phyloP scores from a whole-genome alignment of 2,888 invertebrate genomes.

The Lumbricus terrestris region DNA sequence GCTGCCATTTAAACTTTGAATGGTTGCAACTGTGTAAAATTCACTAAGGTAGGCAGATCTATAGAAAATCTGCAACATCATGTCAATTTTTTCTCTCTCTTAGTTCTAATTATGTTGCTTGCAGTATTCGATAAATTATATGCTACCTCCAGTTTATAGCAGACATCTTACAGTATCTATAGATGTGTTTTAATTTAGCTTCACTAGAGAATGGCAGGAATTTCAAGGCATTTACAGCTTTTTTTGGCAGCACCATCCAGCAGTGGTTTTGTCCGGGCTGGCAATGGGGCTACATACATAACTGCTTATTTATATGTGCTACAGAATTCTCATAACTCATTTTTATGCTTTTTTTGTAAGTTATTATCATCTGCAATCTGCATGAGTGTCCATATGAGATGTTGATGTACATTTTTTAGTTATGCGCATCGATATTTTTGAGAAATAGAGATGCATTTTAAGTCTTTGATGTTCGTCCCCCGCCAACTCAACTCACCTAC shows the following conservation, averaged over 20 bases:
- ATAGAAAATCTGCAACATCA: not conserved
- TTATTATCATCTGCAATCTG: conserved; percentile 3
- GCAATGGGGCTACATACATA: not conserved
- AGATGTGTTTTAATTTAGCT: not conserved
- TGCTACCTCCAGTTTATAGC: not conserved
- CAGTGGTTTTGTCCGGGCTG: not conserved
- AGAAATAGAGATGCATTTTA: not conserved
- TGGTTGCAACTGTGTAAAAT: not conserved
- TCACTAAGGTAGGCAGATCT: not conserved
- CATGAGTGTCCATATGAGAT: not conserved
- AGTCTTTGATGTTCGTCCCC: not conserved
- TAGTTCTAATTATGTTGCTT: not conserved
- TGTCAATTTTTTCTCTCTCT: not conserved
- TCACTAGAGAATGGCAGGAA: not conserved
- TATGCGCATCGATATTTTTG: not conserved
- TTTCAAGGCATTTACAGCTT: not conserved
- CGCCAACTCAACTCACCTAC: not conserved
- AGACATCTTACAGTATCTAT: not conserved
- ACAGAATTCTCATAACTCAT: not conserved
- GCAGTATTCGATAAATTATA: not conserved
- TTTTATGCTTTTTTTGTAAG: not conserved
- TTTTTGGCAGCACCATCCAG: not conserved
- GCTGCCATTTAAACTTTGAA: not conserved
- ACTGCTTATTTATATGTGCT: not conserved
- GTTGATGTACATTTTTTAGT: not conserved